Base-by-base conservation (phyloP, 1,140 invertebrate genomes). In the Drosophila hydei region DNA sequence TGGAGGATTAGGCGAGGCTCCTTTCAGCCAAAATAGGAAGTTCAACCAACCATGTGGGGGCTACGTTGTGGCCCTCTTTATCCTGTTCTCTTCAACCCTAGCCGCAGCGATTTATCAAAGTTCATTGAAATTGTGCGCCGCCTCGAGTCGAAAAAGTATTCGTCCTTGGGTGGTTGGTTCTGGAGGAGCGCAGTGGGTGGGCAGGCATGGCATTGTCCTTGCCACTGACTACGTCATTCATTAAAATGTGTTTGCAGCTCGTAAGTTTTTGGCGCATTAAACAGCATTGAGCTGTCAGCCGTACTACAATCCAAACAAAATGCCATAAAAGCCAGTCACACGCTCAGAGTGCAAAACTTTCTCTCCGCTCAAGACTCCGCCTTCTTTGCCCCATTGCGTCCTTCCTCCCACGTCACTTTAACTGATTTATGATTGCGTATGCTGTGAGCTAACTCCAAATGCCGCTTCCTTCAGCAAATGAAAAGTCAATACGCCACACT, bases 261-360 rank as follows among this genome's bases (percentile, higher is more conserved):
- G 83, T 88, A 80, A 77, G 77, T 80, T 88, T 59, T 42, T 59
- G 83, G 83, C 71, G 74, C 65, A 85, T 87, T 85, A 83, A 85
- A 78, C 80, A 84, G 80, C 81, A 85, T 85, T 85, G 80, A 85
- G 80, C 75, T 85, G 81, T 85, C 80, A 85, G 72, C 69, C 80
- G 73, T 80, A 77, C 77, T 85, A 87, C 81, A 70, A 70, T 60
- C 59, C 68, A 87, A 88, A 87, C 81, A 87, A 87, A 87, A 36
- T 87, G 83, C 83, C 78, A 81, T 75, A 75, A 87, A 87, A 87
- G 71, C 83, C 77, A 77, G 59, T 79, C 76, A 25, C 43, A 60
- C 45, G 51, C n/a, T 38, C 33, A 62, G 59, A 65, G 72, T 79
- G 68, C 79, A 70, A 72, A 88, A 81, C 70, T 87, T 81, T 81